These are phyloP conservation scores for Diloba caeruleocephala DNA, from an alignment of 2,888 invertebrate genomes.

Conservation along the genomic window DNA sequence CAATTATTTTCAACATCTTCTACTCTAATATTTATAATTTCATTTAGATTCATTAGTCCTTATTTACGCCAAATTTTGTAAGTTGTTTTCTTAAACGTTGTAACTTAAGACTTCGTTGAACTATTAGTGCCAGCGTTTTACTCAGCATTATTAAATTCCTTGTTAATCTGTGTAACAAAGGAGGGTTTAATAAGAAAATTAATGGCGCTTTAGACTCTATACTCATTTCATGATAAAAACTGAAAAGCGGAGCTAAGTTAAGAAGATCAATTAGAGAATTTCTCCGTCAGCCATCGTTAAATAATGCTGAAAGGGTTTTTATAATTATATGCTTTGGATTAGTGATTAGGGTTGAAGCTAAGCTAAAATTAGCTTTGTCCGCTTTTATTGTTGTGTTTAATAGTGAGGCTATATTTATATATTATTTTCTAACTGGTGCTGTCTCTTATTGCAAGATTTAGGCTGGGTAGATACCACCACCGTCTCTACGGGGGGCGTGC, in stretches of 20 bases:
- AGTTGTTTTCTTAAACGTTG: slow-evolving; percentile 1
- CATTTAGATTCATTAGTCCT: neutral
- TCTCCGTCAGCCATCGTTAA: slow-evolving; percentile 16
- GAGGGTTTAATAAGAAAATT: slow-evolving; percentile 42
- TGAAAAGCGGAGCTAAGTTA: slow-evolving; percentile 11
- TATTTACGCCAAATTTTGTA: slow-evolving; percentile 2
- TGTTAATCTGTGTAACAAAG: slow-evolving; percentile 36
- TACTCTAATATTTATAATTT: too few relatives aligned
- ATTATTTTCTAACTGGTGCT: too few relatives aligned
- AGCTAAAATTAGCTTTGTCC: neutral
- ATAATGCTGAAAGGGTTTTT: slow-evolving; percentile 15
- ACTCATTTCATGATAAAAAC: slow-evolving; percentile 35
- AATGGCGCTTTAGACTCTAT: slow-evolving; percentile 23
- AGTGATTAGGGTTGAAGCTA: neutral
- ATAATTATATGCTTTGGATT: neutral
- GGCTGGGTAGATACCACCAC: too few relatives aligned
- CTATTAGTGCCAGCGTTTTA: slow-evolving; percentile 20
- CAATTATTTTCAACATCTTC: too few relatives aligned
- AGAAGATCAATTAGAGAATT: slow-evolving; percentile 28
- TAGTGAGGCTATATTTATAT: too few relatives aligned
- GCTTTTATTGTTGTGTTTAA: too few relatives aligned
- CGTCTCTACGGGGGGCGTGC: too few relatives aligned
- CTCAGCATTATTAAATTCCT: slow-evolving; percentile 41
- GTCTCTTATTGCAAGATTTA: too few relatives aligned
- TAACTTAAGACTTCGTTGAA: slow-evolving; percentile 6